These are phyloP conservation scores for Dasypolia templi DNA, from an alignment of 2,888 invertebrate genomes.

Conservation along the genomic window DNA sequence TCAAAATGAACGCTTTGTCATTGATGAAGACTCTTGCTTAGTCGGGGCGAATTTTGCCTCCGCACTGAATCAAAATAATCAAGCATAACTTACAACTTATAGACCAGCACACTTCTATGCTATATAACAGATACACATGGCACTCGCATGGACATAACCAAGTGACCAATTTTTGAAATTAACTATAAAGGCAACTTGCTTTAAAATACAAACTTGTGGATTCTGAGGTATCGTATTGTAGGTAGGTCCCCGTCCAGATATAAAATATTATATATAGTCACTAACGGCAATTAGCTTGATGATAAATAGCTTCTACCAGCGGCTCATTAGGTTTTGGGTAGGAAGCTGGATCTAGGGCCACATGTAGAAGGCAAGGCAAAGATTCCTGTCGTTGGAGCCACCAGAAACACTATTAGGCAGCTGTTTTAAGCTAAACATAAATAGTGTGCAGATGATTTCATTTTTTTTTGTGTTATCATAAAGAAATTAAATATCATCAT, in stretches of 20 bases:
- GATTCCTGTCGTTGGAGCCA: background rate
- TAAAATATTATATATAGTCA: too few species aligned
- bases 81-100: constrained; percentile 43
- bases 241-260: too few species aligned
- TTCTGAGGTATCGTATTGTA: too few species aligned
- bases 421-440: too few species aligned
- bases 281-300: background rate
- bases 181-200: background rate
- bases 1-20: constrained; percentile 79
- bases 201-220: too few species aligned
- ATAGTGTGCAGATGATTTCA: background rate
- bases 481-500: too few species aligned
- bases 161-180: background rate
- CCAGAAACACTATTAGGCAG: background rate
- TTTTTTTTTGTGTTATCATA: too few species aligned
- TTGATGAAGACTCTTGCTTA: constrained; percentile 55
- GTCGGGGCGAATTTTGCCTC: constrained; percentile 29
- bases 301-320: background rate
- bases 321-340: background rate
- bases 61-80: constrained; percentile 54
- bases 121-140: too few species aligned
- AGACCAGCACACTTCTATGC: too few species aligned
- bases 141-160: background rate
- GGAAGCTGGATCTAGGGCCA: background rate
- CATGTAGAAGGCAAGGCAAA: background rate